These are phyloP conservation scores for Sapayoa aenigma DNA, from an alignment of 2,113 vertebrate genomes.

Conservation along the genomic window DNA sequence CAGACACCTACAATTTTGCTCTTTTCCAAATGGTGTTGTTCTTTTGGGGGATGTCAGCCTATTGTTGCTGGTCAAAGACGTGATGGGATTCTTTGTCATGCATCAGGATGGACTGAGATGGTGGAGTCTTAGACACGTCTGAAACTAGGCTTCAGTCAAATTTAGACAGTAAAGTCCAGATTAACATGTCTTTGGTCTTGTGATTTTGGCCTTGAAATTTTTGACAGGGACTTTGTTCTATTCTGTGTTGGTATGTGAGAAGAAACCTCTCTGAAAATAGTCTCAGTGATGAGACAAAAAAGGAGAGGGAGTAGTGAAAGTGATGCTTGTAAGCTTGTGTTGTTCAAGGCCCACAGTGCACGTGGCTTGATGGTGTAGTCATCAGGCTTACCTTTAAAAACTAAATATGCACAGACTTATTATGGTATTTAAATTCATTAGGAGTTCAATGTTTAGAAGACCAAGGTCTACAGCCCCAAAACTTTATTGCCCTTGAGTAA, in stretches of 20 bases:
- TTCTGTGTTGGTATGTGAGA: background rate
- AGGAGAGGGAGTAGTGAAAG: background rate
- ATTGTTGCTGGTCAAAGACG: background rate
- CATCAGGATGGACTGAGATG: background rate
- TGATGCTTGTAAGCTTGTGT: background rate
- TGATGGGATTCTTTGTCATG: background rate
- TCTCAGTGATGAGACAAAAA: background rate
- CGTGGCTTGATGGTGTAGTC: background rate
- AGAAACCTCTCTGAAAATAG: background rate
- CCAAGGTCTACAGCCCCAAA: background rate
- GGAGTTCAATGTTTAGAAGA: background rate
- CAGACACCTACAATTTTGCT: background rate
- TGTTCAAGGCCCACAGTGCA: background rate
- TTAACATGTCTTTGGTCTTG: background rate
- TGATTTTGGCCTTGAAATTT: background rate
- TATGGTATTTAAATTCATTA: background rate
- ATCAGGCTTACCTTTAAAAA: background rate
- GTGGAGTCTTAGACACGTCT: background rate
- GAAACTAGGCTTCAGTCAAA: background rate
- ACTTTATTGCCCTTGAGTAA: background rate
- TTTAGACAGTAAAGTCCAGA: background rate
- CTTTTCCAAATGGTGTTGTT: background rate
- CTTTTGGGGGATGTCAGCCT: background rate
- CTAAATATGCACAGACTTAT: background rate
- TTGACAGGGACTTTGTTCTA: background rate